Conservation (phyloP, 1,140 invertebrate species). For the Eumeta japonica region DNA sequence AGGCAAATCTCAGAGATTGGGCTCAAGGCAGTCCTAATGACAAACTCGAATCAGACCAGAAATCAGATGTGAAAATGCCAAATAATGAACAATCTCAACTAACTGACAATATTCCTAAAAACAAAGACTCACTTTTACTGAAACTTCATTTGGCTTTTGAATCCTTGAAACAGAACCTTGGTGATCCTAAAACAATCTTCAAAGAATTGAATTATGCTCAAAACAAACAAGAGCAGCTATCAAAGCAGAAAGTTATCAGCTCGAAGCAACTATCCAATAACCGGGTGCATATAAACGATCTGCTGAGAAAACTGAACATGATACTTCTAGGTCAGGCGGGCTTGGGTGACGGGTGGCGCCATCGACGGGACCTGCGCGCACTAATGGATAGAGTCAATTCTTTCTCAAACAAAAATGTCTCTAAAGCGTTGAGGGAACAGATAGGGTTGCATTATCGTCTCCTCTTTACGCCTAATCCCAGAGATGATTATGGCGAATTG, state of each 20-base stretch:
- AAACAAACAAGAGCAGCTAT: conserved; percentile 44
- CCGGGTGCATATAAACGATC: conserved; percentile 35
- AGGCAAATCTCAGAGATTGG: conserved; percentile 41
- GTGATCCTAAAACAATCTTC: conserved; percentile 36
- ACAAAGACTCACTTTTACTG: conserved; percentile 28
- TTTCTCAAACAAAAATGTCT: conserved; percentile 38
- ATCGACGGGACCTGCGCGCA: conserved; percentile 43
- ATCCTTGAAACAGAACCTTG: conserved; percentile 33
- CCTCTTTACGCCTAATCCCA: conserved; percentile 47
- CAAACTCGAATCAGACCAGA: conserved; percentile 9
- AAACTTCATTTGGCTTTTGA: conserved; percentile 34
- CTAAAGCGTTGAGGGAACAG: conserved; percentile 37
- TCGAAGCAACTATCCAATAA: conserved; percentile 49
- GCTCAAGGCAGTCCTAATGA: conserved; percentile 18
- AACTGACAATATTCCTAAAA: conserved; percentile 34
- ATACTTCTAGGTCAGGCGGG: conserved; percentile 58
- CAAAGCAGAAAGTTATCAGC: conserved; percentile 43
- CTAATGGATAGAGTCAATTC: conserved; percentile 44
- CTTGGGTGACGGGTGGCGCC: conserved; percentile 47
- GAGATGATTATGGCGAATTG: conserved; percentile 49
- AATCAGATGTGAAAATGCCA: conserved; percentile 20
- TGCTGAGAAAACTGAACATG: conserved; percentile 54
- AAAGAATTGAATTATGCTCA: conserved; percentile 36
- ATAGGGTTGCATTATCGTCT: conserved; percentile 52
- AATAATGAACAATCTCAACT: conserved; percentile 22